Evolutionary conservation across 1,140 invertebrate species (phyloP).

Genomic region (Hydropsyche tenuis): DNA sequence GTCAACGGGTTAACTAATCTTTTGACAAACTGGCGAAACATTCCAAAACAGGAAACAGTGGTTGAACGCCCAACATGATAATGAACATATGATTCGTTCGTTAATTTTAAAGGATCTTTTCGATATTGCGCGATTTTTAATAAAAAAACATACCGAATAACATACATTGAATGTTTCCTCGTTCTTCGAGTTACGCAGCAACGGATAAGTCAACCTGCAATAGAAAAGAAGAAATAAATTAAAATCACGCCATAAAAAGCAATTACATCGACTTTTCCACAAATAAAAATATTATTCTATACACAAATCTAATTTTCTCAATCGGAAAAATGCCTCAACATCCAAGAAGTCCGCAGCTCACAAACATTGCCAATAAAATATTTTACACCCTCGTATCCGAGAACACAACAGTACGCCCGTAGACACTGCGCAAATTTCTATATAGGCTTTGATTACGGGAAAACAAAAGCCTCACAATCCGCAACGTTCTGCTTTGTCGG

Average conservation of each 20-base stretch:
- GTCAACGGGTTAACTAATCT: constrained; percentile 22
- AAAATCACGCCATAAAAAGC: too few relatives aligned
- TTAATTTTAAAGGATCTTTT: background rate
- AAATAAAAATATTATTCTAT: too few relatives aligned
- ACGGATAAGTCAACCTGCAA: constrained; percentile 16
- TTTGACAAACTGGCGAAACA: background rate
- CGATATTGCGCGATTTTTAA: background rate
- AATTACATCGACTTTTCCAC: too few relatives aligned
- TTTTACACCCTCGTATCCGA: too few relatives aligned
- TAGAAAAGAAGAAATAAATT: constrained; percentile 5
- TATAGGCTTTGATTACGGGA: background rate
- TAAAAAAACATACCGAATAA: constrained; percentile 19
- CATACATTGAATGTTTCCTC: constrained; percentile 23
- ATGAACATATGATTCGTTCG: too few relatives aligned
- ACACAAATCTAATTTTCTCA: too few relatives aligned
- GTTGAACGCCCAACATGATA: too few relatives aligned
- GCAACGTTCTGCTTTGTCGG: constrained; percentile 5
- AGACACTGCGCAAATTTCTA: too few relatives aligned
- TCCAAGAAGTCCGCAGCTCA: too few relatives aligned
- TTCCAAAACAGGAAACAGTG: background rate
- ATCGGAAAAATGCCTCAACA: too few relatives aligned
- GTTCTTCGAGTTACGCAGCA: constrained; percentile 6
- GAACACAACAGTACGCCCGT: too few relatives aligned
- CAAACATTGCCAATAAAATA: too few relatives aligned
- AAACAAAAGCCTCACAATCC: constrained; percentile 20